Evolutionary conservation across 2,888 invertebrate genomes (phyloP).

Genomic region (Himalopsyche tibetana): DNA sequence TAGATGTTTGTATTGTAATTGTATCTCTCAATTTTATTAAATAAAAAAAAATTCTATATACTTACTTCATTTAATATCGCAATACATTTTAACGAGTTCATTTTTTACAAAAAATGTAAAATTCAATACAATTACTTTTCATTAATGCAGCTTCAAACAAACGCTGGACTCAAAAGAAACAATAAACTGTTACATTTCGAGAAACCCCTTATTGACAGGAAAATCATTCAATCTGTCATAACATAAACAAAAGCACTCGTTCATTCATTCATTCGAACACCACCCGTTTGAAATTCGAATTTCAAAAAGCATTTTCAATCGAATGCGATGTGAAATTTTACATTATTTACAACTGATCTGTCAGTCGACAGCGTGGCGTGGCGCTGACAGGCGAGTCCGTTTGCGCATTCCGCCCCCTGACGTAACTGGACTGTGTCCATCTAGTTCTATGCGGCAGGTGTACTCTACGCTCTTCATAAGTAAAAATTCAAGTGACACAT

Average conservation of each 20-base stretch:
- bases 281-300: conserved; percentile 6
- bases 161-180: not conserved
- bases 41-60: too few relatives aligned
- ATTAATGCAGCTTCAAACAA: not conserved
- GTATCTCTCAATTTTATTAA: too few relatives aligned
- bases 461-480: not conserved
- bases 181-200: not conserved
- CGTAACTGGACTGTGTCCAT: conserved; percentile 40
- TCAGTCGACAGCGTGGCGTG: conserved; percentile 50
- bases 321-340: conserved; percentile 53
- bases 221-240: conserved; percentile 40
- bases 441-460: conserved; percentile 33
- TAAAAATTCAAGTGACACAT: not conserved
- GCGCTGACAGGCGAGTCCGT: conserved; percentile 51
- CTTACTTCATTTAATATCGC: too few relatives aligned
- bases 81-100: too few relatives aligned
- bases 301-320: conserved; percentile 44
- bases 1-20: too few relatives aligned
- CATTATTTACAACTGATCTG: conserved; percentile 63
- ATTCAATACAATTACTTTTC: too few relatives aligned
- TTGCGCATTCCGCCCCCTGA: conserved; percentile 35
- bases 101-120: too few relatives aligned
- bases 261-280: conserved; percentile 50
- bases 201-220: conserved; percentile 37
- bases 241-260: conserved; percentile 38